Evolutionary conservation across 1,140 invertebrate species (phyloP).

Genomic region (Danaus plexippus): DNA sequence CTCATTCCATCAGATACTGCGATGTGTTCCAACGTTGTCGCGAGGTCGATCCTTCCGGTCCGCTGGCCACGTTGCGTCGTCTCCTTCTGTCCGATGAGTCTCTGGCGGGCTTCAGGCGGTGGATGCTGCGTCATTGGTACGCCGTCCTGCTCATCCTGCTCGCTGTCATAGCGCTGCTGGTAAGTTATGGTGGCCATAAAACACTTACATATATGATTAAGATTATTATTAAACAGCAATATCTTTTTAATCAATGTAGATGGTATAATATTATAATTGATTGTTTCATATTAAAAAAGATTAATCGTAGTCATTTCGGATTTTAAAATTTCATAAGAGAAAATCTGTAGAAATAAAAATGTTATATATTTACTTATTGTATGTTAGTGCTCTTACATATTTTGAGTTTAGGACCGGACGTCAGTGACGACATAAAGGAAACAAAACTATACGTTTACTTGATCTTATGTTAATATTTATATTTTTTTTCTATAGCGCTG

Average conservation of each 20-base stretch:
- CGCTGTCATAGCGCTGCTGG: slow-evolving; percentile 82
- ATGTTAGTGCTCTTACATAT: too few species aligned
- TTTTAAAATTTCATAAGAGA: too few species aligned
- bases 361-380: too few species aligned
- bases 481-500: slow-evolving; percentile 40
- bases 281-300: too few species aligned
- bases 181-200: slow-evolving; percentile 66
- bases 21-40: slow-evolving; percentile 98
- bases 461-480: slow-evolving; percentile 1
- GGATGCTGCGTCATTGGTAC: slow-evolving; percentile 90
- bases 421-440: too few species aligned
- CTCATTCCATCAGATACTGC: slow-evolving; percentile 82
- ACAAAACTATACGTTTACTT: background rate
- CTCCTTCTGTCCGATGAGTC: slow-evolving; percentile 91
- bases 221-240: background rate
- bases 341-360: too few species aligned
- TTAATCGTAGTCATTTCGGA: too few species aligned
- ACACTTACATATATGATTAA: too few species aligned
- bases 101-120: slow-evolving; percentile 85
- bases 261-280: background rate
- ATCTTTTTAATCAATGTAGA: background rate
- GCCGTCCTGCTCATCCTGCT: slow-evolving; percentile 82
- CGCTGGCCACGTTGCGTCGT: slow-evolving; percentile 90
- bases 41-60: slow-evolving; percentile 95
- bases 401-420: too few species aligned